Evolutionary conservation across 37 sponge, comb jelly and placozoan species (phyloP).

Genomic region (Aplysina aerophoba): DNA sequence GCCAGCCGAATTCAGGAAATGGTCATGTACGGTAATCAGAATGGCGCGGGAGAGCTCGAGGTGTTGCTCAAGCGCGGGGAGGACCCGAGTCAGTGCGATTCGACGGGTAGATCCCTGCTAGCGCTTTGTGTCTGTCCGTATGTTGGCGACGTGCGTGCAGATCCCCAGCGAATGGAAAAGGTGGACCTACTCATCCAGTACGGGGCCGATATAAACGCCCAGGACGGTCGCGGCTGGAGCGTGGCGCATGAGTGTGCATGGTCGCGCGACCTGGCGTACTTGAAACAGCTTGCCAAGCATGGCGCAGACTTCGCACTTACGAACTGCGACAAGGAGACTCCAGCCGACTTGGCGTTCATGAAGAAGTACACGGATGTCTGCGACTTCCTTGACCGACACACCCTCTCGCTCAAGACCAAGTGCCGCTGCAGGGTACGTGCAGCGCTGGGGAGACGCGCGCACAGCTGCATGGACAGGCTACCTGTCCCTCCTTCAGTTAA

Average conservation of each 20-base stretch:
- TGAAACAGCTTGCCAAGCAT: slow-evolving; percentile 21
- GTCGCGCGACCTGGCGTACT: slow-evolving; percentile 33
- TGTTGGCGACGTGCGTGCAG: not conserved
- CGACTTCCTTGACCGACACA: slow-evolving; percentile 37
- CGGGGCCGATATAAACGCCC: slow-evolving; percentile 38
- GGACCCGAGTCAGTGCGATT: slow-evolving; percentile 29
- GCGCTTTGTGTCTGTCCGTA: slow-evolving; percentile 30
- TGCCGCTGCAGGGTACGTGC: slow-evolving; percentile 35
- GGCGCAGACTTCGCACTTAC: slow-evolving; percentile 27
- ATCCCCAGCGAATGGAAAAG: slow-evolving; percentile 4
- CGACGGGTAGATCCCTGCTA: slow-evolving; percentile 33
- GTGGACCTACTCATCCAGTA: slow-evolving; percentile 32
- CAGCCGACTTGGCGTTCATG: slow-evolving; percentile 46
- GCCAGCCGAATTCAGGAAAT: no score
- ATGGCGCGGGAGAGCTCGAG: no score
- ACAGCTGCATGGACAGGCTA: slow-evolving; percentile 24
- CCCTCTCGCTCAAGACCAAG: slow-evolving; percentile 15
- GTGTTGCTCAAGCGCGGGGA: not conserved
- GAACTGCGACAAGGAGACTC: slow-evolving; percentile 28
- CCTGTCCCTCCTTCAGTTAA: slow-evolving; percentile 54
- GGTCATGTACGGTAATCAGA: no score
- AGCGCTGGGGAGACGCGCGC: slow-evolving; percentile 34
- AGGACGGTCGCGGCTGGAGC: slow-evolving; percentile 49
- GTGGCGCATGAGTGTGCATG: slow-evolving; percentile 57
- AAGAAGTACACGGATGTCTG: slow-evolving; percentile 31